Conservation (phyloP, 2,113 vertebrate species). For the Vulpes vulpes region DNA sequence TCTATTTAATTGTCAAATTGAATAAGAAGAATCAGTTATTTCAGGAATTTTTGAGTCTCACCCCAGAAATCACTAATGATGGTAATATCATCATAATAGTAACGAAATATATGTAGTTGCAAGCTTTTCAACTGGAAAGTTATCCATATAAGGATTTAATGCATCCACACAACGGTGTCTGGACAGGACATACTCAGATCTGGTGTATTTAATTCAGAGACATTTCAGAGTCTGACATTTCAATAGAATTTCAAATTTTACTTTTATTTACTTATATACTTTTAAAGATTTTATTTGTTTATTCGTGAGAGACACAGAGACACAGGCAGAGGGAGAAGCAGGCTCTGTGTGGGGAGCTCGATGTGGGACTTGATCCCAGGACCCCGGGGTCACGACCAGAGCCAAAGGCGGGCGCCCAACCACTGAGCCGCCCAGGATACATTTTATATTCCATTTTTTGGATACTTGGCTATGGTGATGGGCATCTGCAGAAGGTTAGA, state of each 20-base stretch:
- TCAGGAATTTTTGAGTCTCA: conserved; percentile 47
- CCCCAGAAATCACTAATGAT: not conserved
- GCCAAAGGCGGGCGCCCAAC: no score
- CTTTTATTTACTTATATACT: no score
- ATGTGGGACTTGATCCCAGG: no score
- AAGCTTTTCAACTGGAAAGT: not conserved
- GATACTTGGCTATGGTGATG: conserved; percentile 38
- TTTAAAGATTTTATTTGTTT: no score
- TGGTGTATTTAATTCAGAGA: conserved; percentile 69
- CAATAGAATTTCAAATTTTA: not conserved
- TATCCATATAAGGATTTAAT: conserved; percentile 61
- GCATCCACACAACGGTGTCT: conserved; percentile 30
- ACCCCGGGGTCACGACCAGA: no score
- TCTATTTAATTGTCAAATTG: not conserved
- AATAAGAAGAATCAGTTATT: conserved; percentile 70
- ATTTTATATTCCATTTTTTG: conserved; percentile 2
- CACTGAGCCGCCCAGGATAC: not conserved
- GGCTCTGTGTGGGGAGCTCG: no score
- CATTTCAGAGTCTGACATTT: no score
- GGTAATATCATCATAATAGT: not conserved
- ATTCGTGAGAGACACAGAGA: no score
- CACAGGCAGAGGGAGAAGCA: no score
- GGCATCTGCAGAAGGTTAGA: conserved; percentile 34
- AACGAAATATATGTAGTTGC: not conserved
- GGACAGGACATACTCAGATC: conserved; percentile 70